phyloP scores from a whole-genome alignment of 2,797 vertebrate genomes.

The Anas bahamensis region DNA sequence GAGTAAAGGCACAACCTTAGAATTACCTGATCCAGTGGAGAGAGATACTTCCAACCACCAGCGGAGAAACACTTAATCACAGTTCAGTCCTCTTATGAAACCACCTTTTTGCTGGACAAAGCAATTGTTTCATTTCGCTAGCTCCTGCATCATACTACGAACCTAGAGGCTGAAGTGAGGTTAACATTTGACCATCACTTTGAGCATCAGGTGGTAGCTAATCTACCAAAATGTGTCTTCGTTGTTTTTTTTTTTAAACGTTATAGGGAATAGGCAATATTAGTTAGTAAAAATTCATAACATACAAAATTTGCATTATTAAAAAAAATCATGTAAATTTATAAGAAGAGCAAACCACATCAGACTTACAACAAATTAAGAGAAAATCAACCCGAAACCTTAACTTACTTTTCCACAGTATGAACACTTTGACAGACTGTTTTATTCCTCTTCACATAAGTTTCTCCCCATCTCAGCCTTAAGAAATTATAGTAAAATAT shows the following conservation, averaged over 20 bases:
- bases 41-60: slow-evolving; percentile 74
- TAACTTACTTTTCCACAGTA: background rate
- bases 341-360: background rate
- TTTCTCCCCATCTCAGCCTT: background rate
- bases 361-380: background rate
- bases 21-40: slow-evolving; percentile 83
- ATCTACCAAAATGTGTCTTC: background rate
- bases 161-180: slow-evolving; percentile 8
- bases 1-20: slow-evolving; percentile 78
- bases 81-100: slow-evolving; percentile 70
- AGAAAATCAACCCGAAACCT: background rate
- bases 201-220: background rate
- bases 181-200: background rate
- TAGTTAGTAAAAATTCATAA: background rate
- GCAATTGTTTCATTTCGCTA: slow-evolving; percentile 66
- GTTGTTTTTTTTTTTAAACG: background rate
- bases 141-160: background rate
- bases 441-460: background rate
- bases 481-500: background rate
- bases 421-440: background rate
- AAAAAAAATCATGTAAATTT: background rate
- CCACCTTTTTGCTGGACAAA: slow-evolving; percentile 64
- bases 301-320: background rate
- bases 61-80: slow-evolving; percentile 59
- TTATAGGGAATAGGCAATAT: background rate